Percentiles rank a stretch among this genome's conserved stretches.
phyloP scores from a whole-genome alignment of 2,113 vertebrate genomes.

The Coregonus clupeaformis region DNA sequence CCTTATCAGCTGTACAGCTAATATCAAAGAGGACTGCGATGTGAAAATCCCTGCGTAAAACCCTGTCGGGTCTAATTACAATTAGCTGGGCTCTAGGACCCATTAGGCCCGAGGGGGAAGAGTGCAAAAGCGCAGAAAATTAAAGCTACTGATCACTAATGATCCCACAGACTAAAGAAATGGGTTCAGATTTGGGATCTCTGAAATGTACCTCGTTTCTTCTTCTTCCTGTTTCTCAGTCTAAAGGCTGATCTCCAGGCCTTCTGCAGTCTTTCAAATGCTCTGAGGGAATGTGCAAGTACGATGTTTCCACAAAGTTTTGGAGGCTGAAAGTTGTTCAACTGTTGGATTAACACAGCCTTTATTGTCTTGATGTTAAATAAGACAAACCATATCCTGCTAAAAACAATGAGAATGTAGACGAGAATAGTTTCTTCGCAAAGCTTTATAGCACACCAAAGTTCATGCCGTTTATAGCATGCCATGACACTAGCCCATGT shows the following conservation, averaged over 20 bases:
- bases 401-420: no score
- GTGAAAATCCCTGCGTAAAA: constrained; percentile 63
- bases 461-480: not conserved
- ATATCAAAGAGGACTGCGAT: constrained; percentile 64
- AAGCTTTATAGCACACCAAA: not conserved
- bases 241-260: not conserved
- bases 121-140: constrained; percentile 17
- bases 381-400: no score
- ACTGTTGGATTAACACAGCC: not conserved
- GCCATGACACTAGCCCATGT: not conserved
- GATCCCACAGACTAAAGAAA: constrained; percentile 37
- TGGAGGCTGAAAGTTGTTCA: not conserved
- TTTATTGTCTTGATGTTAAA: not conserved
- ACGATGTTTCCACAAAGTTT: not conserved
- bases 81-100: constrained; percentile 66
- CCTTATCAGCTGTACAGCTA: constrained; percentile 64
- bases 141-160: constrained; percentile 52
- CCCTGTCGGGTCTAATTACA: constrained; percentile 67
- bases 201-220: not conserved
- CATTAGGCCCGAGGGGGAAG: constrained; percentile 48
- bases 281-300: not conserved
- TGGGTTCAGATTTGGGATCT: not conserved
- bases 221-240: no score
- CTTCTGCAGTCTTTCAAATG: not conserved
- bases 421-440: not conserved